Conservation (phyloP, 2,888 invertebrate genomes). For the Cephalotes varians region DNA sequence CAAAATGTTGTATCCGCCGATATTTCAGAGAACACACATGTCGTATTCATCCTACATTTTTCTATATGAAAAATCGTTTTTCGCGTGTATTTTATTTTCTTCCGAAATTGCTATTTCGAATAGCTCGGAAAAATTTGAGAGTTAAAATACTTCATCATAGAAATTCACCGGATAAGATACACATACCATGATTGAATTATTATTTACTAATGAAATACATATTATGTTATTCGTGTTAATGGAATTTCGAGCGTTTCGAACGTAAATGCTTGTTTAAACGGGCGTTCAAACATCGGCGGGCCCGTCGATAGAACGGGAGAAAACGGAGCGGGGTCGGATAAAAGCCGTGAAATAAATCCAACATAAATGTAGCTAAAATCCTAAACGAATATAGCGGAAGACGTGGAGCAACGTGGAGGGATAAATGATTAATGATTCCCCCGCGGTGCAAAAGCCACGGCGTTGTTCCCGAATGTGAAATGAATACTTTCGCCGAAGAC, state of each 20-base stretch:
- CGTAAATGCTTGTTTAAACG: conserved; percentile 19
- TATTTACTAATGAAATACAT: conserved; percentile 25
- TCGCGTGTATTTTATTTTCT: not conserved
- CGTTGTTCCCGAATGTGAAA: not conserved
- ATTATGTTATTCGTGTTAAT: conserved; percentile 23
- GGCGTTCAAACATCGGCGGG: not conserved
- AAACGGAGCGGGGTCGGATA: not conserved
- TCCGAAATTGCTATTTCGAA: not conserved
- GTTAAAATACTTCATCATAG: conserved; percentile 11
- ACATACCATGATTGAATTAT: conserved; percentile 30
- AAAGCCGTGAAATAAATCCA: conserved; percentile 32
- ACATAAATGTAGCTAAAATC: conserved; percentile 23
- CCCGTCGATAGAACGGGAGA: not conserved
- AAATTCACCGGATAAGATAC: not conserved
- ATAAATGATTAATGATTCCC: conserved; percentile 48
- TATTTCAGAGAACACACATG: not conserved
- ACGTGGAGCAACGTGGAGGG: conserved; percentile 19
- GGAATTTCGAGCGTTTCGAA: conserved; percentile 23
- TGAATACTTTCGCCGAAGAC: conserved; percentile 30
- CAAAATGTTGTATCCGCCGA: not conserved
- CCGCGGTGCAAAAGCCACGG: conserved; percentile 7
- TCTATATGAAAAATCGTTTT: not conserved
- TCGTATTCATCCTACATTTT: not conserved
- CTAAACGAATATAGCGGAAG: conserved; percentile 31
- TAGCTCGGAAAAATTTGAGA: conserved; percentile 10